These are phyloP conservation scores for Burhinus oedicnemus DNA, from an alignment of 2,113 vertebrate species.

Conservation along the genomic window DNA sequence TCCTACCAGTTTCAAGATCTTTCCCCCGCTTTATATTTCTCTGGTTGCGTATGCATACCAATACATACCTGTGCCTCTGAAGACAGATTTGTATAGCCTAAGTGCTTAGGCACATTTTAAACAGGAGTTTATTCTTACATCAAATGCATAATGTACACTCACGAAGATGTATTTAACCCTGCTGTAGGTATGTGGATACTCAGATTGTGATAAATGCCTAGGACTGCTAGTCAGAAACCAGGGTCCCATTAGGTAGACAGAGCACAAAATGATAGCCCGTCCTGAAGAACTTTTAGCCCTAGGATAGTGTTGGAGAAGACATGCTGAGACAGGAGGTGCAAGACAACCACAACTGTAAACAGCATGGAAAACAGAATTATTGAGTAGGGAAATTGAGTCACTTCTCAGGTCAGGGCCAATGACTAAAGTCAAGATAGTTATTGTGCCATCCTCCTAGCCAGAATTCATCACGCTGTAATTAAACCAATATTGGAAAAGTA, in stretches of 20 bases:
- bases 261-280: background rate
- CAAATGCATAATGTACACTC: background rate
- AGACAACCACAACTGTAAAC: background rate
- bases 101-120: background rate
- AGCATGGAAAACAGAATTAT: background rate
- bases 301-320: background rate
- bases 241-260: background rate
- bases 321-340: background rate
- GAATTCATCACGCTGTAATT: background rate
- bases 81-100: background rate
- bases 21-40: background rate
- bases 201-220: background rate
- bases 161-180: background rate
- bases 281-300: background rate
- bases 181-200: background rate
- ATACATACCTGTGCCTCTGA: background rate
- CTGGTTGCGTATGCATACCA: background rate
- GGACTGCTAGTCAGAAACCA: background rate
- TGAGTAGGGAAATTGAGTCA: background rate
- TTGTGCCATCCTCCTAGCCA: background rate
- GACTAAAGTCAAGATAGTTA: background rate
- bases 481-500: background rate
- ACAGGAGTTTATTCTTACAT: background rate
- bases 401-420: background rate
- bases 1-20: background rate